A percentile compares a stretch with the other conserved stretches of the same genome.
Conservation (phyloP, 2,113 vertebrate genomes). For the Sarotherodon lohbergeri region DNA sequence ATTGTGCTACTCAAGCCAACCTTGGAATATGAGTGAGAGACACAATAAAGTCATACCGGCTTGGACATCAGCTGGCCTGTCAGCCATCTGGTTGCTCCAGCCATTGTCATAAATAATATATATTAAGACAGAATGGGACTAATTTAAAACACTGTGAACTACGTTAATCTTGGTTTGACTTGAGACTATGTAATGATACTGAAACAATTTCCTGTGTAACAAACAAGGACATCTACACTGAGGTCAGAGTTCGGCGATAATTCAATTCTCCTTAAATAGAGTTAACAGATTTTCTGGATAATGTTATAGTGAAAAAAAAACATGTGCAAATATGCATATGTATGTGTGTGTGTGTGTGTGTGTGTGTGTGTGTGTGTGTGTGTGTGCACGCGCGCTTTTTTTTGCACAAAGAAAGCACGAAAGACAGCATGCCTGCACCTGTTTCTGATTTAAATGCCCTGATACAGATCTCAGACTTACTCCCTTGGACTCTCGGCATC, state of each 20-base stretch:
- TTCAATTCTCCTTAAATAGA: conserved; percentile 39
- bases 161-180: conserved; percentile 14
- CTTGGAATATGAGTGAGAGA: neutral
- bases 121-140: neutral
- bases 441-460: conserved; percentile 49
- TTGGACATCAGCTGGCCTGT: neutral
- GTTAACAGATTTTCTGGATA: conserved; percentile 43
- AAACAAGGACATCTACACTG: neutral
- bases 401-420: neutral
- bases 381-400: neutral
- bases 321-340: neutral
- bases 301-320: conserved; percentile 21
- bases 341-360: neutral
- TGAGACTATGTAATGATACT: conserved; percentile 26
- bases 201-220: conserved; percentile 37
- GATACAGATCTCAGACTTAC: conserved; percentile 47
- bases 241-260: conserved; percentile 43
- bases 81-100: neutral
- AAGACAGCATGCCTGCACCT: conserved; percentile 23
- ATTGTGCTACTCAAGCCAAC: neutral
- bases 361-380: neutral
- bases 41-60: neutral
- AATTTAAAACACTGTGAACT: conserved; percentile 45
- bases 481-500: conserved; percentile 1
- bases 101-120: neutral